Conservation (phyloP, 64 coral and sea anemone species). For the Stichodactyla mertensii region DNA sequence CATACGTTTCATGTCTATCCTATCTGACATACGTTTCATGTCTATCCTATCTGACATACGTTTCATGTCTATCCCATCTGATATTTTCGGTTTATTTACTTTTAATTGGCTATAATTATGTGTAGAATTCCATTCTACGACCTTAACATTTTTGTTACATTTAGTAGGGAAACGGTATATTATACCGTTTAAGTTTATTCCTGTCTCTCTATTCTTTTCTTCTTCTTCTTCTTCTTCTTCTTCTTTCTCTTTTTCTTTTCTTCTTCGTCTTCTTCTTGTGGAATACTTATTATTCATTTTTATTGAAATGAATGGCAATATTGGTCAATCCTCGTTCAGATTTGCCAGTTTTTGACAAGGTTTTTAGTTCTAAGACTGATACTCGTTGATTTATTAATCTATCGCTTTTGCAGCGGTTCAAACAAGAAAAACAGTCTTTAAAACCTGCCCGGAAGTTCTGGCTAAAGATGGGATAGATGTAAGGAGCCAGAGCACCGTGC, state of each 20-base stretch:
- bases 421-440: not conserved
- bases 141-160: too few relatives aligned
- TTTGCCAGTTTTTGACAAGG: not conserved
- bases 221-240: not conserved
- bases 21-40: too few relatives aligned
- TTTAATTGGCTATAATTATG: too few relatives aligned
- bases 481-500: constrained; percentile 16
- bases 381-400: not conserved
- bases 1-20: too few relatives aligned
- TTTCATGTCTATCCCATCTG: too few relatives aligned
- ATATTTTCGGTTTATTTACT: too few relatives aligned
- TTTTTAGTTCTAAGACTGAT: not conserved
- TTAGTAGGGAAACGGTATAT: too few relatives aligned
- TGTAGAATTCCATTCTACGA: too few relatives aligned
- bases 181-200: too few relatives aligned
- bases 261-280: not conserved
- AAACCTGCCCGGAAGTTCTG: constrained; percentile 29
- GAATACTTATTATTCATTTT: not conserved
- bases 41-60: too few relatives aligned
- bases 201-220: too few relatives aligned
- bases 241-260: not conserved
- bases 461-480: constrained; percentile 21
- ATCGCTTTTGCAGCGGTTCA: not conserved
- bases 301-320: not conserved
- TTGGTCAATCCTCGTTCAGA: not conserved